These are phyloP conservation scores for Drosophila rufa DNA, from an alignment of 1,140 invertebrate species.

Conservation along the genomic window DNA sequence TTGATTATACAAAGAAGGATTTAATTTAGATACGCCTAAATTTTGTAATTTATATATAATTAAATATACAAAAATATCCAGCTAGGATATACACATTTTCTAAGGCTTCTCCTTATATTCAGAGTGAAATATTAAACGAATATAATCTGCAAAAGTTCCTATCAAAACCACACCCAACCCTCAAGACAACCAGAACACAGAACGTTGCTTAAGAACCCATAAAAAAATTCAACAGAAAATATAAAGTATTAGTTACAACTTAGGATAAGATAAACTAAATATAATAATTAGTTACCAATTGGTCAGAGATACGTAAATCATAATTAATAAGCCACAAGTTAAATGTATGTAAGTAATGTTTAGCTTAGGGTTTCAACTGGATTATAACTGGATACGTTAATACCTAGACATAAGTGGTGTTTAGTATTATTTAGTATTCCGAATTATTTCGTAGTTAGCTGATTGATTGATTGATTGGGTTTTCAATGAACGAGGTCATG, in stretches of 20 bases:
- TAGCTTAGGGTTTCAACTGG: conserved; percentile 55
- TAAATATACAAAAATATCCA: not conserved
- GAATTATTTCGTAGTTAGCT: conserved; percentile 16
- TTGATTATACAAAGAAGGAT: not conserved
- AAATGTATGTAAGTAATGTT: conserved; percentile 50
- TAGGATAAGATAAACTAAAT: conserved; percentile 39
- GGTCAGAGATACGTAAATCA: conserved; percentile 59
- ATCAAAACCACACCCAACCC: conserved; percentile 28
- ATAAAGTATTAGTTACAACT: conserved; percentile 68
- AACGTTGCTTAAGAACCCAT: conserved; percentile 6
- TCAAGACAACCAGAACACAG: conserved; percentile 20
- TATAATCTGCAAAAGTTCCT: conserved; percentile 14
- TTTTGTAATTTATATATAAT: not conserved
- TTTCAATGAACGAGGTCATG: conserved; percentile 3
- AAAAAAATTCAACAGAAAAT: conserved; percentile 25
- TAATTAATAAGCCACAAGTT: conserved; percentile 69
- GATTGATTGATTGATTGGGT: conserved; percentile 11
- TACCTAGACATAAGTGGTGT: conserved; percentile 30
- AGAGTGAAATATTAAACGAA: not conserved
- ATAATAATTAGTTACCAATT: conserved; percentile 70
- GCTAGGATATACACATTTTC: too few relatives aligned
- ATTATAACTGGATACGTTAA: conserved; percentile 23
- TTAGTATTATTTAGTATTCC: conserved; percentile 1
- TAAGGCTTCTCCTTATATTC: not conserved
- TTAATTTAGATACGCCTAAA: not conserved